Percentiles rank a stretch among this genome's conserved stretches.
phyloP scores from a whole-genome alignment of 2,113 vertebrate genomes.

The Capricornis sumatraensis region DNA sequence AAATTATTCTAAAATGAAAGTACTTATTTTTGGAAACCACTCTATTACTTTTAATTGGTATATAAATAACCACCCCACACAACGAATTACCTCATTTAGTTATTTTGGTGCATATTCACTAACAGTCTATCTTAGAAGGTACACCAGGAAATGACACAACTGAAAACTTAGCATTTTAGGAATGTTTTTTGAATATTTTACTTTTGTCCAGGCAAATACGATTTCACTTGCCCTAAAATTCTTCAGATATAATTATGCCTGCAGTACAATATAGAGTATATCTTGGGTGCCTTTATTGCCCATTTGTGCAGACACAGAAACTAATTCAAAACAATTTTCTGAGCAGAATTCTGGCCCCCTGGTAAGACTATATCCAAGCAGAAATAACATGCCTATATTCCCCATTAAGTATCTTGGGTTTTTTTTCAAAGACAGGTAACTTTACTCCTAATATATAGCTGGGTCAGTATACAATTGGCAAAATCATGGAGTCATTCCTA shows the following conservation, averaged over 20 bases:
- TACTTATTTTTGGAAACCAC: slow-evolving; percentile 62
- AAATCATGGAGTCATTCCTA: not conserved
- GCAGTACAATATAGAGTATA: not conserved
- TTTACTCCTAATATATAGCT: not conserved
- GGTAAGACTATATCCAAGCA: not conserved
- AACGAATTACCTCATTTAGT: slow-evolving; percentile 68
- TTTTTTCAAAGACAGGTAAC: not conserved
- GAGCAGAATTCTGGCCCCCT: not conserved
- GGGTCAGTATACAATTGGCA: not conserved
- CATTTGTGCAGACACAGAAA: slow-evolving; percentile 16
- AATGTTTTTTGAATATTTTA: not conserved
- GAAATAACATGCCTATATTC: not conserved
- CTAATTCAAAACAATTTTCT: slow-evolving; percentile 32
- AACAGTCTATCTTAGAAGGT: slow-evolving; percentile 33
- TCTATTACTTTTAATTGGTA: slow-evolving; percentile 66
- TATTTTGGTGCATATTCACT: slow-evolving; percentile 55
- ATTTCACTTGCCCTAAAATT: slow-evolving; percentile 49
- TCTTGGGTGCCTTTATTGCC: slow-evolving; percentile 30
- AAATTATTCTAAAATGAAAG: slow-evolving; percentile 59
- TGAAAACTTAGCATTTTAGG: slow-evolving; percentile 42
- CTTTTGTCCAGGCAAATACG: slow-evolving; percentile 16
- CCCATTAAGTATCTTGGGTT: slow-evolving; percentile 15
- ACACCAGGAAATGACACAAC: slow-evolving; percentile 5
- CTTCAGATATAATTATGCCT: slow-evolving; percentile 47
- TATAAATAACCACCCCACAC: slow-evolving; percentile 55